Base-by-base conservation (phyloP, 2,113 vertebrate species). In the Ginglymostoma cirratum region DNA sequence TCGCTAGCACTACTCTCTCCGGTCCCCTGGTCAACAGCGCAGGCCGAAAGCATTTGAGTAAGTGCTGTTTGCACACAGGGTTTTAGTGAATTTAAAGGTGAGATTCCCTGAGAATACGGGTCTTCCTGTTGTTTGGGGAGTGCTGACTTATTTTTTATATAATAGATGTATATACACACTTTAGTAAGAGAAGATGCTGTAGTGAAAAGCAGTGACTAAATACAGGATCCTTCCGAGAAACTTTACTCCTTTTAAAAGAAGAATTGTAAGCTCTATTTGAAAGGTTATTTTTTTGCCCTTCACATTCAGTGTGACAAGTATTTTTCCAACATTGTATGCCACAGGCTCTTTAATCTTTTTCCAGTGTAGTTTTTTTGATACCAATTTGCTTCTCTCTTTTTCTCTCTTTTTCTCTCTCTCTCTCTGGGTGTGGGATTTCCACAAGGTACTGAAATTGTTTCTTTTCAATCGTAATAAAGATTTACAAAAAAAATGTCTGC, bases 131-230 rank as follows among this genome's bases (percentile, higher is more conserved):
- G 27, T 87, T 52, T 61, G 86, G 52, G 86, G 27, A 34, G 52
- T 15, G 24, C 3, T 1, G 52, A 34, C 52, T 90, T 83, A 83
- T 83, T 90, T 90, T 90, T 90, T 55, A 90, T 90, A 52, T 90
- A 61, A 76, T 90, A 90, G 86, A 90, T 61, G 61, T 90, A 90
- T 90, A 90, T 90, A 52, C 45, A 87, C 86, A 90, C 86, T 90
- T 89, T 90, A 90, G 86, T 90, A 61, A 89, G 55, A 61, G 55
- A 61, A 48, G 4, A 90, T 83, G 42, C 15, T 21, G 27, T 55
- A 90, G 86, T 61, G n/a, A 42, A 38, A 42, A 21, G n/a, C 38
- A 55, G 85, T 8, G 10, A 90, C 86, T 61, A 61, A 61, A 90
- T 90, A 55, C 10, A 2, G 24, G 61, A 87, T 34, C 86, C 27